phyloP scores from a whole-genome alignment of 2,797 vertebrate species.

The Ceyx erithaca region DNA sequence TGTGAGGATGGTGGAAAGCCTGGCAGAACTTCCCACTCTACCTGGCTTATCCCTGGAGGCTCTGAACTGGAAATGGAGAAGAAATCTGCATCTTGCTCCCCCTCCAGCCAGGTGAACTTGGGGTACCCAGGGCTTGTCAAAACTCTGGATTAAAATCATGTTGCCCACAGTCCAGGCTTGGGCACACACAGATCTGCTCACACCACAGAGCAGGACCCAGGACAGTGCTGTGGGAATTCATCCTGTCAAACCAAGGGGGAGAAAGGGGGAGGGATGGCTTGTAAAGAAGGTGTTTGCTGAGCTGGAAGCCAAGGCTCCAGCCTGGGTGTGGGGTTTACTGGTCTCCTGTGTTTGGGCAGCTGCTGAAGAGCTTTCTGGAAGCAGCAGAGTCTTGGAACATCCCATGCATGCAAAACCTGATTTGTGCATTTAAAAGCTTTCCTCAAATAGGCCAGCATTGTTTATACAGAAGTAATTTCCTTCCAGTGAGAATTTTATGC shows the following conservation, averaged over 20 bases:
- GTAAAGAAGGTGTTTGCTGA: neutral
- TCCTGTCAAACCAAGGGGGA: neutral
- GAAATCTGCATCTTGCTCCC: neutral
- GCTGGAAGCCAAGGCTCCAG: neutral
- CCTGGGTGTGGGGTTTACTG: no score
- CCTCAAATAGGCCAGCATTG: neutral
- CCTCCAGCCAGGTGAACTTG: neutral
- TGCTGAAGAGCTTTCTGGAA: neutral
- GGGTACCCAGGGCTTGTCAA: neutral
- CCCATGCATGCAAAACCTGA: accelerated
- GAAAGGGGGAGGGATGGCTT: neutral
- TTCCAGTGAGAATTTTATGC: neutral
- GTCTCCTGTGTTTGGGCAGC: neutral
- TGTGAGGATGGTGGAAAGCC: neutral
- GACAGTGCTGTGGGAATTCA: neutral
- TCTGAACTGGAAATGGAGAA: neutral
- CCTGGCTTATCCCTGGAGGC: neutral
- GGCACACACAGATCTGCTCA: neutral
- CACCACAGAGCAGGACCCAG: neutral
- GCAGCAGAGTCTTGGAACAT: neutral
- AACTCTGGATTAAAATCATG: neutral
- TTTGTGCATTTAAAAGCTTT: neutral
- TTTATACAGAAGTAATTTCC: neutral
- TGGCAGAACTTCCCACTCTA: neutral
- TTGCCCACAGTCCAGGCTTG: neutral